phyloP scores from a whole-genome alignment of 2,113 vertebrate species.

The Okapia johnstoni region DNA sequence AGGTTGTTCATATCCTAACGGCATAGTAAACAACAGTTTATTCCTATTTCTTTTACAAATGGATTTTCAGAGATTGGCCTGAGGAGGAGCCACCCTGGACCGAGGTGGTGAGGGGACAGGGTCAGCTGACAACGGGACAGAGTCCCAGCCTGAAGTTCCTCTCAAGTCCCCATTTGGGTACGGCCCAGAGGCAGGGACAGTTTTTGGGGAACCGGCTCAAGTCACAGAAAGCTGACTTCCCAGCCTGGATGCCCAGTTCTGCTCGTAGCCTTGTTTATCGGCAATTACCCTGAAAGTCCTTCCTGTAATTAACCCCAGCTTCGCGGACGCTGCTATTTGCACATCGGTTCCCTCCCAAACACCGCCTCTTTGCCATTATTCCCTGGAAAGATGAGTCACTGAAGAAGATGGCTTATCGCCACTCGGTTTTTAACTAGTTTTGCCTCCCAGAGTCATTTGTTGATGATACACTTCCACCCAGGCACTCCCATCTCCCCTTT shows the following conservation, averaged over 20 bases:
- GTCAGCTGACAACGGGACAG: neutral
- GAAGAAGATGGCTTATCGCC: conserved; percentile 79
- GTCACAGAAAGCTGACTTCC: conserved; percentile 66
- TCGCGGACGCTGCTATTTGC: conserved; percentile 78
- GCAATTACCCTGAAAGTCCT: conserved; percentile 82
- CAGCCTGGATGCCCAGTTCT: conserved; percentile 52
- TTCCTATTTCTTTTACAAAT: neutral
- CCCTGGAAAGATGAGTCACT: conserved; percentile 79
- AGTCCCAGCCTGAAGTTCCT: neutral
- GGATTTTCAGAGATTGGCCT: neutral
- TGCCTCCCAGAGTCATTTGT: conserved; percentile 76
- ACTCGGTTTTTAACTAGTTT: conserved; percentile 78
- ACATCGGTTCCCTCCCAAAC: conserved; percentile 77
- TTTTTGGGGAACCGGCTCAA: conserved; percentile 65
- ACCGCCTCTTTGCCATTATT: conserved; percentile 77
- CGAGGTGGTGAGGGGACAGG: fast-evolving
- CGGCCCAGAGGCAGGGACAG: neutral
- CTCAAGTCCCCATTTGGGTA: neutral
- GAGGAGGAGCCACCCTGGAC: neutral
- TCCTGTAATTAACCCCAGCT: conserved; percentile 87
- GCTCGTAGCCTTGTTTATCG: conserved; percentile 78
- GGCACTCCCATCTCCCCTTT: neutral
- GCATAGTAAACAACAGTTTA: neutral
- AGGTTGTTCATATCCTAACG: neutral
- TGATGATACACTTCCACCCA: conserved; percentile 65